phyloP scores from a whole-genome alignment of 2,113 vertebrate genomes.

The Mesoclemmys tuberculata region DNA sequence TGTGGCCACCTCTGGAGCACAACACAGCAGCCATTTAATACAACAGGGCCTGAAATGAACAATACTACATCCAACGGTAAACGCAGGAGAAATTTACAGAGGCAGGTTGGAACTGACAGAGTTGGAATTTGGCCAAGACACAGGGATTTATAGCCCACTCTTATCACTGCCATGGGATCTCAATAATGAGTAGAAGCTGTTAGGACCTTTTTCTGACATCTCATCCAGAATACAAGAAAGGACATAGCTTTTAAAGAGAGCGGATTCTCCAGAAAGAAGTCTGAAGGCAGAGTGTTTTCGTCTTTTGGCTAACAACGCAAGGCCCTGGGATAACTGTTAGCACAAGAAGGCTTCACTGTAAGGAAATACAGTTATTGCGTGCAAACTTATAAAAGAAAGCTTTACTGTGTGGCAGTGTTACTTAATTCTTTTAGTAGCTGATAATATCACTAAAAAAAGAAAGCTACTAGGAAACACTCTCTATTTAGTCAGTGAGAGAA shows the following conservation, averaged over 20 bases:
- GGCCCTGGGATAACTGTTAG: neutral
- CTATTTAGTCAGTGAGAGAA: neutral
- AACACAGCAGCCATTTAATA: neutral
- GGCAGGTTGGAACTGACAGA: neutral
- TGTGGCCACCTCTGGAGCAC: neutral
- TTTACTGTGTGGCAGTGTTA: neutral
- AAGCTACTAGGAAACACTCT: neutral
- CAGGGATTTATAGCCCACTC: neutral
- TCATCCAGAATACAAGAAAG: neutral
- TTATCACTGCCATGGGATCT: neutral
- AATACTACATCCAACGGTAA: neutral
- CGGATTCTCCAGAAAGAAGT: neutral
- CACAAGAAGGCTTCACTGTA: neutral
- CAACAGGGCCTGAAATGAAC: neutral
- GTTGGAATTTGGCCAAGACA: neutral
- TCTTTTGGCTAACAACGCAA: neutral
- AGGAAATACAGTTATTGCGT: constrained; percentile 22
- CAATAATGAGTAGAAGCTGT: neutral
- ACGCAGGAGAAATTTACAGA: neutral
- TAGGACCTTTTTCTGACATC: neutral
- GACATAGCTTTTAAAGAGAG: neutral
- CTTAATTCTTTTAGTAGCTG: neutral
- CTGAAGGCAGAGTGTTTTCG: constrained; percentile 18
- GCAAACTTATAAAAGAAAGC: constrained; percentile 50
- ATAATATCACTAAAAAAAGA: neutral